These are phyloP conservation scores for Atethmia centrago DNA, from an alignment of 2,888 invertebrate genomes.

Conservation along the genomic window DNA sequence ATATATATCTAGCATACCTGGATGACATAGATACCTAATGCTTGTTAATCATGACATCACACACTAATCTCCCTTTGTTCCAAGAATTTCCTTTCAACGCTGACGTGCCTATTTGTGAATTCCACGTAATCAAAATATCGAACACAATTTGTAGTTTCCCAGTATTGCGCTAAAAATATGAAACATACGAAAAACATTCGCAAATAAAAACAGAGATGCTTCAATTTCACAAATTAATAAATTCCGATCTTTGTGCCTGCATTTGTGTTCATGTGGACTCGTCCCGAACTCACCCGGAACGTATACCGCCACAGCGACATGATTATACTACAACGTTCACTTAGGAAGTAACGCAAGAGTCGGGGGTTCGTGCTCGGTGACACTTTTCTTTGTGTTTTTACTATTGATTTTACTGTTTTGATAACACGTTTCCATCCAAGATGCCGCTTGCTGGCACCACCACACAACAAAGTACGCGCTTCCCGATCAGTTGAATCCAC, in stretches of 20 bases:
- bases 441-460: background rate
- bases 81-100: conserved; percentile 1
- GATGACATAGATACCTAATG: background rate
- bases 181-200: background rate
- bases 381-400: background rate
- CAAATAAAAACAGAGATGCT: background rate
- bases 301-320: background rate
- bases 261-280: background rate
- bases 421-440: background rate
- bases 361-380: background rate
- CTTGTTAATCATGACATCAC: background rate
- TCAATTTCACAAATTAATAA: conserved; percentile 9
- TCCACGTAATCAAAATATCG: conserved; percentile 5
- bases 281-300: conserved; percentile 5
- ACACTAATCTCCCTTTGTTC: background rate
- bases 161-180: background rate
- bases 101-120: background rate
- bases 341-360: background rate
- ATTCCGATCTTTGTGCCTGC: conserved; percentile 10
- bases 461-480: background rate
- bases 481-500: conserved; percentile 9
- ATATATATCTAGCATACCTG: too few species aligned
- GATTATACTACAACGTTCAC: conserved; percentile 21
- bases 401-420: conserved; percentile 8
- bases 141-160: background rate